phyloP scores from a whole-genome alignment of 2,888 invertebrate genomes.

The Drosophila bunnanda region DNA sequence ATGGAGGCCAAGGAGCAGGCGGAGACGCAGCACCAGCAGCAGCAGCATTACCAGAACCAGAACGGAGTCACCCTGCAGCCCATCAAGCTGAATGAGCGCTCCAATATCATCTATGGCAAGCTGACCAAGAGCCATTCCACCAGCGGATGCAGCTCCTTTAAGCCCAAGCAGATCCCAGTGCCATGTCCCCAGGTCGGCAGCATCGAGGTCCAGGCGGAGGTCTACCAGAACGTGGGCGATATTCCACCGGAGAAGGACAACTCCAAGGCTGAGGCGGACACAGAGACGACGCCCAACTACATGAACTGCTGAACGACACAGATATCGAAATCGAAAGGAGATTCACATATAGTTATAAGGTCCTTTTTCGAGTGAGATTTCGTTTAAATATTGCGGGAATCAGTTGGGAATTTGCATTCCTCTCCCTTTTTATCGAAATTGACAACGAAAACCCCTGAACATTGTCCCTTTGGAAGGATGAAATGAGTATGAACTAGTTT shows the following conservation, averaged over 20 bases:
- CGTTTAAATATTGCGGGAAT: neutral
- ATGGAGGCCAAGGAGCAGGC: slow-evolving; percentile 83
- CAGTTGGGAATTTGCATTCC: neutral
- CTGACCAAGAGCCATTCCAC: slow-evolving; percentile 77
- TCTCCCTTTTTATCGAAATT: neutral
- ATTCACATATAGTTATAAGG: neutral
- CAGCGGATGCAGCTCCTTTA: slow-evolving; percentile 82
- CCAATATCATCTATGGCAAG: slow-evolving; percentile 84
- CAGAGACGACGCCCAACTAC: slow-evolving; percentile 72
- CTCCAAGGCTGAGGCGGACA: slow-evolving; percentile 32
- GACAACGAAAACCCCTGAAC: slow-evolving; percentile 9
- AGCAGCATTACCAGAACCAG: slow-evolving; percentile 69
- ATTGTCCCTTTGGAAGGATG: slow-evolving; percentile 48
- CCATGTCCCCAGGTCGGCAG: slow-evolving; percentile 72
- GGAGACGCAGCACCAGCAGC: slow-evolving; percentile 69
- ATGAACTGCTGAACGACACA: slow-evolving; percentile 74
- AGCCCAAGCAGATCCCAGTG: slow-evolving; percentile 78
- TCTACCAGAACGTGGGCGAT: slow-evolving; percentile 80
- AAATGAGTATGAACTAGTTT: slow-evolving; percentile 83
- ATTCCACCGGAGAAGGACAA: slow-evolving; percentile 48
- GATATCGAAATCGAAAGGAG: slow-evolving; percentile 13
- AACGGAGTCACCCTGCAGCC: slow-evolving; percentile 82
- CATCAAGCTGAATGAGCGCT: slow-evolving; percentile 83
- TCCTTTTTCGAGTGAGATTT: neutral
- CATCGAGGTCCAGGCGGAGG: slow-evolving; percentile 82